Evolutionary conservation across 2,797 vertebrate species (phyloP), one percentile per base, ranked within the genome.

Genomic region (Austrolebias charrua): DNA sequence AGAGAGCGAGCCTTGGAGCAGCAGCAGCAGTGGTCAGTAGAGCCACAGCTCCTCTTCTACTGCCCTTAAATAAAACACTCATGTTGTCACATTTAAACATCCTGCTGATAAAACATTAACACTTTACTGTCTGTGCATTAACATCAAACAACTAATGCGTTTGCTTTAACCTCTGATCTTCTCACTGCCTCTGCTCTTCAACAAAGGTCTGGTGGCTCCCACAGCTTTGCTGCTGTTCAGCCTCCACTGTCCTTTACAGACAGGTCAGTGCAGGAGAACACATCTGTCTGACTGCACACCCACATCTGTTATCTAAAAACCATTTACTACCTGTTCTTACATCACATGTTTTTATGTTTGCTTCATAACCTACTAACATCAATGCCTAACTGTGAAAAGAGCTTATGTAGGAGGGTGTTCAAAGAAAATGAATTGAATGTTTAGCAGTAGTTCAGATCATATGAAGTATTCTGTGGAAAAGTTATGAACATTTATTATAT

Each of bases 231-330:
- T 67, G 82, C 58, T 81, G 66, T 73, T 64, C 84, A 79, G 66
- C 76, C 86, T 56, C 66, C 86, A 49, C 79, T 93, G 78, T 90
- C 87, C 71, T 80, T 74, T 66, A 33, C 85, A 53, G 89, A 94
- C 91, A 93, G 92, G 93, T 94, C 69, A 91, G 90, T 89, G 72
- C 43, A 54, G 73, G 47, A 48, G 18, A 16, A 46, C 13, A 29
- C 24, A 24, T 20, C 48, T 28, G 12, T 53, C 46, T 24, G 9
- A 55, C 11, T 47, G n/a, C 45, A 33, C 31, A 48, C n/a, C 19
- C 29, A 18, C 0, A 20, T 48, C 15, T 60, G 3, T 29, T 15
- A 0, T 1, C 48, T 42, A 19, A 67, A 31, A 16, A 35, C 18
- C 18, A 38, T 31, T n/a, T 44, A 38, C 38, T 4, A 40, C 18